A percentile compares a stretch with the other conserved stretches of the same genome.
These are phyloP conservation scores for Tinea pellionella DNA, from an alignment of 2,888 invertebrate genomes.

Conservation along the genomic window DNA sequence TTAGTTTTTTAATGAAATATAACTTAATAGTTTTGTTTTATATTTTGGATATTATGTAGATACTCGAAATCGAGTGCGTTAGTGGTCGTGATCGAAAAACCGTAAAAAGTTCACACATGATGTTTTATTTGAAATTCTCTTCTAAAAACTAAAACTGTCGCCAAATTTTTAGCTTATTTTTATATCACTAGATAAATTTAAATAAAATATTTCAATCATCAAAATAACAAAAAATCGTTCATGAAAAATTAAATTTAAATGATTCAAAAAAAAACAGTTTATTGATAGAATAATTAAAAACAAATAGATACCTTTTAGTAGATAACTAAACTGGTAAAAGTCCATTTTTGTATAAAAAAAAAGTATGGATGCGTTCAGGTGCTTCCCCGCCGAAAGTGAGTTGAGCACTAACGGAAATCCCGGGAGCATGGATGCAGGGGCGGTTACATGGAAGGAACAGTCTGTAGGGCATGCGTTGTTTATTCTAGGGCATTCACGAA, in stretches of 20 bases:
- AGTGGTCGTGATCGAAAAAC: too few relatives aligned
- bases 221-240: too few relatives aligned
- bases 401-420: neutral
- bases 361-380: neutral
- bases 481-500: conserved; percentile 1
- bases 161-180: too few relatives aligned
- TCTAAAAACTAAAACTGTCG: too few relatives aligned
- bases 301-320: neutral
- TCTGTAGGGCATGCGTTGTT: conserved; percentile 5
- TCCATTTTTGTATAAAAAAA: neutral
- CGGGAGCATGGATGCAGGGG: neutral
- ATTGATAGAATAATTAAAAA: neutral
- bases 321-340: neutral
- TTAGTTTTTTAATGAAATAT: too few relatives aligned
- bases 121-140: too few relatives aligned
- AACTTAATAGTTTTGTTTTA: too few relatives aligned
- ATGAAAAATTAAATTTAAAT: neutral
- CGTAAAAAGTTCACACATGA: too few relatives aligned
- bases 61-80: too few relatives aligned
- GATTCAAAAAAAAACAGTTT: neutral
- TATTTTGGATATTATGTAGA: too few relatives aligned
- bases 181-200: too few relatives aligned
- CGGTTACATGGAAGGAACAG: neutral
- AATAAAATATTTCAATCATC: too few relatives aligned
- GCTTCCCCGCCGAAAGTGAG: neutral